A percentile compares a stretch with the other conserved stretches of the same genome.
These are phyloP conservation scores for Exephanes ischioxanthus DNA, from an alignment of 2,888 invertebrate genomes.

Conservation along the genomic window DNA sequence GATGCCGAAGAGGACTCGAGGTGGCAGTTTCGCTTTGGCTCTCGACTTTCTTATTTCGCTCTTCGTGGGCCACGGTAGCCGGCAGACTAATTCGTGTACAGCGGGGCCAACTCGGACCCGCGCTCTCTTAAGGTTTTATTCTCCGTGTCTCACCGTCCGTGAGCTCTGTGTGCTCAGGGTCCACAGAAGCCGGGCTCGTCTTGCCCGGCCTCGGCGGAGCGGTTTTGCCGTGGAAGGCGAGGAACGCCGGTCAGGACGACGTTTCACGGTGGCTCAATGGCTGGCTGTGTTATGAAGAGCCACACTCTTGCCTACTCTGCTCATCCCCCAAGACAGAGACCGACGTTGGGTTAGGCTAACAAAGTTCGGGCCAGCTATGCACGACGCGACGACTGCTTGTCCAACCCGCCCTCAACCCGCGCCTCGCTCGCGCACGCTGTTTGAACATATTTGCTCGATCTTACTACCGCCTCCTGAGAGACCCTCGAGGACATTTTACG, in stretches of 20 bases:
- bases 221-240: slow-evolving; percentile 18
- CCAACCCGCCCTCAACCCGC: slow-evolving; percentile 24
- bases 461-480: slow-evolving; percentile 33
- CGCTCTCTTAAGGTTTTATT: slow-evolving; percentile 35
- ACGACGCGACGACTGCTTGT: slow-evolving; percentile 25
- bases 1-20: slow-evolving; percentile 30
- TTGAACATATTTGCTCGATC: slow-evolving; percentile 78
- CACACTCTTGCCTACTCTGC: slow-evolving; percentile 46
- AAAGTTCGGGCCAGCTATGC: slow-evolving; percentile 42
- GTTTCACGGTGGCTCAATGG: slow-evolving; percentile 40
- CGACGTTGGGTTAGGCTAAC: slow-evolving; percentile 64
- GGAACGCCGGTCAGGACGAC: slow-evolving; percentile 20
- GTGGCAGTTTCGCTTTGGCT: slow-evolving; percentile 59
- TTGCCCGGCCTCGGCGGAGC: slow-evolving; percentile 12
- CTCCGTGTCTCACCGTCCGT: slow-evolving; percentile 17
- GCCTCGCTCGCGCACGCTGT: slow-evolving; percentile 71
- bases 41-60: neutral
- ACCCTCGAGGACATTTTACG: slow-evolving; percentile 68
- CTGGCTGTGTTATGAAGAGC: slow-evolving; percentile 61
- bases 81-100: slow-evolving; percentile 10
- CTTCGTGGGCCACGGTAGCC: slow-evolving; percentile 30
- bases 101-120: slow-evolving; percentile 4
- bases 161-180: slow-evolving; percentile 37
- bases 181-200: slow-evolving; percentile 31
- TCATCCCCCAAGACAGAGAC: slow-evolving; percentile 48